phyloP scores from a whole-genome alignment of 2,888 invertebrate species.

The Drosophila sordidula region DNA sequence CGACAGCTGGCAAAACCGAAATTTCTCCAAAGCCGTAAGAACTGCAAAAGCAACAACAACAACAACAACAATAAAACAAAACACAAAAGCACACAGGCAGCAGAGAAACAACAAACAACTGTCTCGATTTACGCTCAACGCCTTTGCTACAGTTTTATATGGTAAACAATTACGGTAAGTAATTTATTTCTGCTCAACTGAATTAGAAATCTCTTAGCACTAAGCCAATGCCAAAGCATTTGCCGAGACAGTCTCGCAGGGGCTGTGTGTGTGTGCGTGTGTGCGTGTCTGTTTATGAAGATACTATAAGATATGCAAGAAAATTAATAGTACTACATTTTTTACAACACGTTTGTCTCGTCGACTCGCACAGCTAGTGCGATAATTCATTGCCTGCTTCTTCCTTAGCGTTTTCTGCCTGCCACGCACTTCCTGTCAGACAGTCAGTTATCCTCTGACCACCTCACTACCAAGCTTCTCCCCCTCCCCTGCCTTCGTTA shows the following conservation, averaged over 20 bases:
- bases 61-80: conserved; percentile 20
- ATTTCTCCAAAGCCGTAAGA: conserved; percentile 45
- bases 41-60: conserved; percentile 21
- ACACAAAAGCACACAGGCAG: conserved; percentile 12
- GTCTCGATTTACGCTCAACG: conserved; percentile 65
- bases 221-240: conserved; percentile 72
- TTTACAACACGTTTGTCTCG: conserved; percentile 79
- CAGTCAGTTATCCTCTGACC: conserved; percentile 44
- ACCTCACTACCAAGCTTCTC: background rate
- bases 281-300: conserved; percentile 71
- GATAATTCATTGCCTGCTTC: conserved; percentile 72
- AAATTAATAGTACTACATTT: conserved; percentile 81
- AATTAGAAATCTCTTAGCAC: conserved; percentile 80
- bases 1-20: conserved; percentile 54
- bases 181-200: conserved; percentile 81
- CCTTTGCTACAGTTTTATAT: conserved; percentile 74
- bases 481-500: conserved; percentile 42
- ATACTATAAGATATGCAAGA: conserved; percentile 79
- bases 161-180: conserved; percentile 79
- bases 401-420: conserved; percentile 43
- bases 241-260: conserved; percentile 33
- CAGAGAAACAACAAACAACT: conserved; percentile 38
- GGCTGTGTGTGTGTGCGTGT: conserved; percentile 26
- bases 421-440: conserved; percentile 73
- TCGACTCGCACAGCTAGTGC: conserved; percentile 67